Base-by-base conservation (phyloP, 35 echinoderm and acorn worm genomes). In the Lytechinus pictus region DNA sequence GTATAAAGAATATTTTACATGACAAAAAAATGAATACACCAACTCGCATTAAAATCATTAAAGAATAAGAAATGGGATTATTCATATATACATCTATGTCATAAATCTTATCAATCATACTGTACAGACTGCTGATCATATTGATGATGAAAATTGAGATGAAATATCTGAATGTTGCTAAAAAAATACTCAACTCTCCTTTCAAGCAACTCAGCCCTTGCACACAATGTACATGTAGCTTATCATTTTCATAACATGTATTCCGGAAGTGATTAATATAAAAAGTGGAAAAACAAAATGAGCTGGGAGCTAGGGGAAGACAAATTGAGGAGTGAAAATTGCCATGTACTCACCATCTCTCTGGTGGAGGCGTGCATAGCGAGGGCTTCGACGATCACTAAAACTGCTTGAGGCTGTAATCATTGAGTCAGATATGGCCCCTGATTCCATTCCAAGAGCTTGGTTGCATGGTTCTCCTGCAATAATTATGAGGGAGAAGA, bases 371-470 rank as follows among this genome's bases (percentile, higher is more conserved):
- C 96, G 86, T 54, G 96, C 96, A 91, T 95, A 96, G 57, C 96
- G 86, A 57, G 96, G 94, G 28, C 94, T 94, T 27, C 87, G 54
- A 21, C 86, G 86, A 71, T 95, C 94, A 28, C 61, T 94, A 16
- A 91, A 19, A 54, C 71, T 91, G 44, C 86, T 86, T 10, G 96
- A 95, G 44, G 94, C 94, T 24, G 87, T 89, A 44, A 96, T 66
- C 58, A 94, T 91, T 52, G 24, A 13, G 57, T 96, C 88, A 27
- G 89, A 86, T 86, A 96, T 96, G 54, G 96, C 96, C 44, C 96
- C 96, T 53, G 96, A 96, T 55, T 96, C 96, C 94, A 96, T 89
- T 24, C 96, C 96, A 27, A 96, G 86, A n/a, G 96, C 92, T 93
- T 93, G 92, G 54, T 55, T 93, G 92, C 92, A 93, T 57, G 52